These are phyloP conservation scores for Oreohelix idahoensis DNA, from an alignment of 1,140 invertebrate species.

Conservation along the genomic window DNA sequence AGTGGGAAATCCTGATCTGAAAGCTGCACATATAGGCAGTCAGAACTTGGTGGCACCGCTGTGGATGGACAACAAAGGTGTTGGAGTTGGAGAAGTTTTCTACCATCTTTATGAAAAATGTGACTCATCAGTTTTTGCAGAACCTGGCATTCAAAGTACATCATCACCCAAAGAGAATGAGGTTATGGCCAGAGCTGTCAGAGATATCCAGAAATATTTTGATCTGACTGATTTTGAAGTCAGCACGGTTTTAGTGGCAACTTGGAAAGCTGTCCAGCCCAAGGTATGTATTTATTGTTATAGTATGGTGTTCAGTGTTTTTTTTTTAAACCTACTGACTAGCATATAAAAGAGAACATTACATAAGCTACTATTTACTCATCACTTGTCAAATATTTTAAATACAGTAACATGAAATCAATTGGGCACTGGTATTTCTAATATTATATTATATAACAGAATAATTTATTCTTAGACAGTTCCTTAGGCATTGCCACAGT, in stretches of 20 bases:
- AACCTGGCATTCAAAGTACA: not conserved
- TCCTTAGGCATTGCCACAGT: too few species aligned
- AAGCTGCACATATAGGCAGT: not conserved
- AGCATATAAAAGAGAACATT: too few species aligned
- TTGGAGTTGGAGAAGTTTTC: not conserved
- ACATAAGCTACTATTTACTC: too few species aligned
- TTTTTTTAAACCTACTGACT: too few species aligned
- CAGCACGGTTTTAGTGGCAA: not conserved
- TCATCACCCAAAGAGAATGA: not conserved
- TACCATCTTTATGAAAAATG: constrained; percentile 15
- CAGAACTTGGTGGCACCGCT: not conserved
- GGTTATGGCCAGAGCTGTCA: not conserved
- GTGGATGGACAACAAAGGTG: not conserved
- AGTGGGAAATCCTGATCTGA: not conserved
- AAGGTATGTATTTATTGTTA: too few species aligned
- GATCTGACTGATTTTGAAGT: not conserved
- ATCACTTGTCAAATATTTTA: too few species aligned
- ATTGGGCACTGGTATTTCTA: too few species aligned
- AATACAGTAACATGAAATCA: too few species aligned
- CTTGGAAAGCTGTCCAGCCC: not conserved
- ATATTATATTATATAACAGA: too few species aligned
- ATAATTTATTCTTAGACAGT: too few species aligned
- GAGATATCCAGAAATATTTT: not conserved
- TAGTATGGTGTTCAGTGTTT: too few species aligned
- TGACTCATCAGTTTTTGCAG: not conserved